Conservation (phyloP, 2,113 vertebrate genomes). For the Pogonocichla stellata region DNA sequence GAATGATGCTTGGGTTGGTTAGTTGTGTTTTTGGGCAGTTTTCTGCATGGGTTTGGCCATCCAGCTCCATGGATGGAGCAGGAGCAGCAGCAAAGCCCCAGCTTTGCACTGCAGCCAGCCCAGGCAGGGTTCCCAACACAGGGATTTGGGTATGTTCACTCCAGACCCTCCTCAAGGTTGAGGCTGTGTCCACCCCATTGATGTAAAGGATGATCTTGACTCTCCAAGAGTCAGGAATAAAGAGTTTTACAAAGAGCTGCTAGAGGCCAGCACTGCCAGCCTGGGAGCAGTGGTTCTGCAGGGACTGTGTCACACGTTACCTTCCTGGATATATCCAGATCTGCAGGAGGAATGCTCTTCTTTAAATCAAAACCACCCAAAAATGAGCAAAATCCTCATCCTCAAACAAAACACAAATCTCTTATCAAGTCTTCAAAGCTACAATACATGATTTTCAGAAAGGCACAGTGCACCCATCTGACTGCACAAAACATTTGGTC, state of each 20-base stretch:
- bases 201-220: background rate
- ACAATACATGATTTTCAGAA: background rate
- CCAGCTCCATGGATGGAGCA: background rate
- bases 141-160: rapidly evolving
- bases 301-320: rapidly evolving
- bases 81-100: background rate
- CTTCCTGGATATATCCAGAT: background rate
- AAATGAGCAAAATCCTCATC: background rate
- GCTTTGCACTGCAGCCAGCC: background rate
- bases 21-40: background rate
- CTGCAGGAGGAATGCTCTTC: background rate
- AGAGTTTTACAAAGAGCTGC: background rate
- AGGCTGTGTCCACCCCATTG: background rate
- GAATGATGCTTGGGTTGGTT: background rate
- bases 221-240: background rate
- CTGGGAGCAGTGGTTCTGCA: background rate
- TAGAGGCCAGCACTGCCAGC: rapidly evolving
- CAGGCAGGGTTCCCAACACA: background rate
- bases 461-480: rapidly evolving
- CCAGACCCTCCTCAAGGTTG: background rate
- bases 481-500: background rate
- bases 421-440: background rate
- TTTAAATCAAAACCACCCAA: background rate
- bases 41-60: background rate
- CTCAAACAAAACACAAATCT: background rate